phyloP scores from a whole-genome alignment of 2,113 vertebrate genomes.

The Setophaga coronata region DNA sequence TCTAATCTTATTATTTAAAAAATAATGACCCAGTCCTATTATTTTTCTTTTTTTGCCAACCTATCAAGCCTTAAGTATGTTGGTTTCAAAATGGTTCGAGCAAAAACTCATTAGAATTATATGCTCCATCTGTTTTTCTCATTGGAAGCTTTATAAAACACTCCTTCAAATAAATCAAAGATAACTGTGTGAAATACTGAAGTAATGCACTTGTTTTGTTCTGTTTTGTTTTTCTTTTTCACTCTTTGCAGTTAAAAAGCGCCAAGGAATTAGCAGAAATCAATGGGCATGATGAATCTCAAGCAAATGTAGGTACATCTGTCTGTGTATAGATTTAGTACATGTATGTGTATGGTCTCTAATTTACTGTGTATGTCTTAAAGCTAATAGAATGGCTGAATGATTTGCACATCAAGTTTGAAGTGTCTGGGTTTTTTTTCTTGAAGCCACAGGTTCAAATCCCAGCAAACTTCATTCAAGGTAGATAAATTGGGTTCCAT shows the following conservation, averaged over 20 bases:
- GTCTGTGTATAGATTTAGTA: background rate
- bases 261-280: constrained; percentile 81
- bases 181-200: constrained; percentile 59
- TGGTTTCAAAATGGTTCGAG: constrained; percentile 58
- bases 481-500: constrained; percentile 54
- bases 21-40: constrained; percentile 67
- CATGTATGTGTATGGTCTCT: background rate
- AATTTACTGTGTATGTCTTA: background rate
- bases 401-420: background rate
- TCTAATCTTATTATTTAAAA: constrained; percentile 77
- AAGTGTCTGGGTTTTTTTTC: background rate
- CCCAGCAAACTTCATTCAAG: constrained; percentile 45
- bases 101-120: constrained; percentile 70
- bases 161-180: constrained; percentile 67
- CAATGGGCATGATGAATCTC: constrained; percentile 78
- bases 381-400: background rate
- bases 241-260: constrained; percentile 76
- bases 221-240: constrained; percentile 46
- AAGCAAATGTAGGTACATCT: constrained; percentile 77
- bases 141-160: constrained; percentile 65
- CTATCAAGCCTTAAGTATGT: constrained; percentile 65
- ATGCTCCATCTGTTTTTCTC: constrained; percentile 70
- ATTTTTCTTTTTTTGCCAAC: constrained; percentile 20
- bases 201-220: constrained; percentile 51
- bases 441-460: constrained; percentile 13